Evolutionary conservation across 2,797 vertebrate genomes (phyloP), one percentile per base, ranked within the genome.

Genomic region (Liparis tanakae): DNA sequence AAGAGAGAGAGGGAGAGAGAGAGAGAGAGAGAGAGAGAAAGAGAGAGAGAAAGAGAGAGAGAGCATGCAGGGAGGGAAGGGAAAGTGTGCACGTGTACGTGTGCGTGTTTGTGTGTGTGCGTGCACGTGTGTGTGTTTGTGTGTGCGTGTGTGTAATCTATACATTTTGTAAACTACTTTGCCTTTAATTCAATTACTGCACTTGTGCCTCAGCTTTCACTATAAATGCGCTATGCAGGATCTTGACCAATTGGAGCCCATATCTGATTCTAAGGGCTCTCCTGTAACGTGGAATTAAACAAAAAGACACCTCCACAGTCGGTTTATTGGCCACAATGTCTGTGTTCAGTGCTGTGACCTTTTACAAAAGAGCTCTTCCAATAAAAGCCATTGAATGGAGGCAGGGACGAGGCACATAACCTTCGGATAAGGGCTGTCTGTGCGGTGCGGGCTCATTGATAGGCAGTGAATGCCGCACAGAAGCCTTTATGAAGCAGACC

Each of bases 361-460:
- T 79, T 84, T 15, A 65, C 25, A 76, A 77, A 74, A 15, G 14
- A 82, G 36, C 25, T 3, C 61, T 33, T 71, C 59, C 57, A 50
- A 48, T 60, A 74, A 80, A 72, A 37, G 65, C 44, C 74, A 64
- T 78, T 54, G 54, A 70, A 81, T 80, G 74, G 34, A 46, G 13
- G 18, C 67, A 76, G 33, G 59, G 43, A 76, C 15, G 3, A 70
- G 54, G 43, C 33, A 72, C 25, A 30, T 68, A 78, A 79, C 85
- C 85, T 79, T 81, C 60, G 54, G 43, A 78, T 77, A 55, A 66
- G 41, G 22, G 46, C 41, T 72, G 70, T 15, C 74, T 68, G 72
- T 73, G 71, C 44, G 70, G 36, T 43, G 72, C 58, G 34, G 64
- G 59, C 78, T 84, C 81, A 72, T 78, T 81, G 75, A 76, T 37